Evolutionary conservation across 2,888 invertebrate genomes (phyloP).

Genomic region (Apeira syringaria): DNA sequence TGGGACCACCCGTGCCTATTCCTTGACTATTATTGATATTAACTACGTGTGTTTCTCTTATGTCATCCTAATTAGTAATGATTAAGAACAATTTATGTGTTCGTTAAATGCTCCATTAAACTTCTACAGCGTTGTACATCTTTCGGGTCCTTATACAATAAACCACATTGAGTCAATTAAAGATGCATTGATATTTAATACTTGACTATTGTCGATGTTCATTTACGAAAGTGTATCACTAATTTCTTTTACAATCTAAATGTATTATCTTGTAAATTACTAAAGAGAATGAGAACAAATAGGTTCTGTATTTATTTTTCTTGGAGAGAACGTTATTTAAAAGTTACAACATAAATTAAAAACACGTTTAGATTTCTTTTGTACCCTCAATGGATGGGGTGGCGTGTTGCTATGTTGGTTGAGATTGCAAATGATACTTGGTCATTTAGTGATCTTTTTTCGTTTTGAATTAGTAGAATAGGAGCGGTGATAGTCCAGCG

Average conservation of each 20-base stretch:
- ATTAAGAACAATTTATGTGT: slow-evolving; percentile 79
- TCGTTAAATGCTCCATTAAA: slow-evolving; percentile 76
- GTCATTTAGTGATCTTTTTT: too few relatives aligned
- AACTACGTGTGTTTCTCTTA: slow-evolving; percentile 47
- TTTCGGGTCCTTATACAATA: slow-evolving; percentile 63
- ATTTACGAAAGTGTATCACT: slow-evolving; percentile 18
- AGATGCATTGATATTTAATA: slow-evolving; percentile 58
- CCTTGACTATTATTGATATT: slow-evolving; percentile 40
- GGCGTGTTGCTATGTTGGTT: slow-evolving; percentile 11
- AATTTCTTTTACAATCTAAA: slow-evolving; percentile 28
- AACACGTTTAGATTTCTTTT: slow-evolving; percentile 40
- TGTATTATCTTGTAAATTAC: slow-evolving; percentile 42
- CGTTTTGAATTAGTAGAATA: too few relatives aligned
- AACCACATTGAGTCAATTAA: slow-evolving; percentile 72
- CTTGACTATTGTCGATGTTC: slow-evolving; percentile 40
- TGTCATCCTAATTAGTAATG: slow-evolving; percentile 76
- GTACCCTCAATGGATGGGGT: slow-evolving; percentile 12
- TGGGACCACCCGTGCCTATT: slow-evolving; percentile 66
- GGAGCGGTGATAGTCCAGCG: too few relatives aligned
- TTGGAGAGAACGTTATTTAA: slow-evolving; percentile 44
- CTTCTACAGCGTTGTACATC: slow-evolving; percentile 67
- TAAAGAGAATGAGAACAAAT: slow-evolving; percentile 39
- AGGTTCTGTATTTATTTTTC: slow-evolving; percentile 44
- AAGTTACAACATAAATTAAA: slow-evolving; percentile 55
- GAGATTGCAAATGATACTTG: slow-evolving; percentile 5